Conservation (phyloP, 2,888 invertebrate genomes). For the Abscondita cerata region DNA sequence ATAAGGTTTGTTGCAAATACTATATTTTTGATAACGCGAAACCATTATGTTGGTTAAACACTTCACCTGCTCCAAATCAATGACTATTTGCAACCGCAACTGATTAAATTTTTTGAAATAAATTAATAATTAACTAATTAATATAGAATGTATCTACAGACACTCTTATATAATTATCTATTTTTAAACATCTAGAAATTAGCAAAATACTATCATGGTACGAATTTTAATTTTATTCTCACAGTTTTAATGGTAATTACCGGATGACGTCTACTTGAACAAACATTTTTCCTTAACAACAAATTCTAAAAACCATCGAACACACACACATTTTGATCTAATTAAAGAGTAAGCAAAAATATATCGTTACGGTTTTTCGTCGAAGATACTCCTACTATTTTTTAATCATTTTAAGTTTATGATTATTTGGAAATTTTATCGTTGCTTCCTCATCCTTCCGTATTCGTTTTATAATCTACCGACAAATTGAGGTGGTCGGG, state of each 20-base stretch:
- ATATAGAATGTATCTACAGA: no score
- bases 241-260: neutral
- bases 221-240: neutral
- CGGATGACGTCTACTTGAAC: neutral
- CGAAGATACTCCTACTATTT: neutral
- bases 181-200: neutral
- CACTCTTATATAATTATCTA: no score
- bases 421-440: slow-evolving; percentile 10
- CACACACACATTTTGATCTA: neutral
- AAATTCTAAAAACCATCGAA: neutral
- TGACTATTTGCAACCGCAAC: no score
- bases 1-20: no score
- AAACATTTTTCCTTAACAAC: neutral
- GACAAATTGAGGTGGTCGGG: slow-evolving; percentile 9
- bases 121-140: no score
- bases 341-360: neutral
- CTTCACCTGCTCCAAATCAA: no score
- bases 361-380: neutral
- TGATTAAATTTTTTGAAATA: no score
- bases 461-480: slow-evolving; percentile 8
- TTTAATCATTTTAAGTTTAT: neutral
- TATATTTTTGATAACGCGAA: no score
- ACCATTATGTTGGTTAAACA: no score
- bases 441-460: slow-evolving; percentile 10
- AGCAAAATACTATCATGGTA: neutral